Conservation (phyloP, 2,797 vertebrate species). For the Typhlichthys eigenmanni region DNA sequence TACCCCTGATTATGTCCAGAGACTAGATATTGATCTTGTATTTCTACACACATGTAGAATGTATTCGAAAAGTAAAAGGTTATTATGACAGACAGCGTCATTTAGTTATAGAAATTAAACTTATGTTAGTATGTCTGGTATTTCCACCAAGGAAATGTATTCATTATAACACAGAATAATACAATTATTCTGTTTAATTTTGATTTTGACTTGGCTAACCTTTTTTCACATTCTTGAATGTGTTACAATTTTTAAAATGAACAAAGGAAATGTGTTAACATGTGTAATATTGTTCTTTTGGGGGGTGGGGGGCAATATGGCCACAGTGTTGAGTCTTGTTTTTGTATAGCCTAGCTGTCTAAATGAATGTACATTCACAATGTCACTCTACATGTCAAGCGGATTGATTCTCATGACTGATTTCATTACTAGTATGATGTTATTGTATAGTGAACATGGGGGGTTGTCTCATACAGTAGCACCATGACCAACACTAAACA, state of each 20-base stretch:
- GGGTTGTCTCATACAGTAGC: conserved; percentile 8
- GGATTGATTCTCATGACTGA: conserved; percentile 45
- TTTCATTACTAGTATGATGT: conserved; percentile 24
- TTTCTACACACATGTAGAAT: conserved; percentile 12
- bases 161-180: not conserved
- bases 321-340: conserved; percentile 27
- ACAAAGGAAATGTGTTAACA: not conserved
- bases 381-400: conserved; percentile 25
- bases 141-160: not conserved
- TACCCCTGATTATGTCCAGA: conserved; percentile 19
- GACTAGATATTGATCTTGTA: conserved; percentile 9
- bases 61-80: not conserved
- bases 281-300: too few relatives aligned
- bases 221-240: too few relatives aligned
- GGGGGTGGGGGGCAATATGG: conserved; percentile 20
- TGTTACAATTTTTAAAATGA: too few relatives aligned
- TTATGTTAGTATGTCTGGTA: not conserved
- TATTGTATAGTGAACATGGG: conserved; percentile 13
- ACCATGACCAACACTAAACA: conserved; percentile 7
- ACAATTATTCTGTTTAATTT: not conserved
- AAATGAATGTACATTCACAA: conserved; percentile 24
- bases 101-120: not conserved
- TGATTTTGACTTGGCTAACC: not conserved
- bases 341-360: conserved; percentile 37
- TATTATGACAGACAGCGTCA: not conserved